Conservation (phyloP, 2,797 vertebrate species). For the Pelobates cultripes region DNA sequence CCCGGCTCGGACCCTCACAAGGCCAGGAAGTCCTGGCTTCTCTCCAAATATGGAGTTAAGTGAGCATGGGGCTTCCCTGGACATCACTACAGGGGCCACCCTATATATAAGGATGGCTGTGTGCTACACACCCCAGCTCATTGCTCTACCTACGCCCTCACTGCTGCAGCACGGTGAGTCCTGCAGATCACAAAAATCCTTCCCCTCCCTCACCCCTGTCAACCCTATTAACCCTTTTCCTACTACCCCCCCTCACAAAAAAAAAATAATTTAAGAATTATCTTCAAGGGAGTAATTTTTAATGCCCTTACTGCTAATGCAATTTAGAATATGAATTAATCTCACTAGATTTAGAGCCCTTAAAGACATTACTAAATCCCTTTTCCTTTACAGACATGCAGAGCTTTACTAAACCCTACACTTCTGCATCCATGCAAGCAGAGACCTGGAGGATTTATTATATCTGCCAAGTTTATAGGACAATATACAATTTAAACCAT, state of each 20-base stretch:
- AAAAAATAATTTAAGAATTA: not conserved
- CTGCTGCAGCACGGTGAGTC: constrained; percentile 49
- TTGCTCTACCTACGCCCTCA: constrained; percentile 32
- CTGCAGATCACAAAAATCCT: not conserved
- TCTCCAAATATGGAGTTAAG: constrained; percentile 53
- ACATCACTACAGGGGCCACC: constrained; percentile 33
- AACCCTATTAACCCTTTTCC: not conserved
- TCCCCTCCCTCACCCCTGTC: not conserved
- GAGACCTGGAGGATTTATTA: no score
- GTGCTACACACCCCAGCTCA: constrained; percentile 28
- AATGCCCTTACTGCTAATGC: no score
- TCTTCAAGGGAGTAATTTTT: not conserved
- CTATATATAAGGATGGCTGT: constrained; percentile 46
- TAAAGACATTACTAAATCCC: not conserved
- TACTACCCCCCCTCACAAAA: not conserved
- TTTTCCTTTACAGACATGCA: not conserved
- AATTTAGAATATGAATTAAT: not conserved
- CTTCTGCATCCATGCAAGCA: not conserved
- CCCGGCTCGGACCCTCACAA: constrained; percentile 51
- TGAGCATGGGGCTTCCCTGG: constrained; percentile 45
- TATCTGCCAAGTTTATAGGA: no score
- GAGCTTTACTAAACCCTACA: not conserved
- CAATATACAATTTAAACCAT: no score
- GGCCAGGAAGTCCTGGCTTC: constrained; percentile 50
- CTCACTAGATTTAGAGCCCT: not conserved